phyloP scores from a whole-genome alignment of 2,113 vertebrate genomes.

The Rhabdornis inornatus region DNA sequence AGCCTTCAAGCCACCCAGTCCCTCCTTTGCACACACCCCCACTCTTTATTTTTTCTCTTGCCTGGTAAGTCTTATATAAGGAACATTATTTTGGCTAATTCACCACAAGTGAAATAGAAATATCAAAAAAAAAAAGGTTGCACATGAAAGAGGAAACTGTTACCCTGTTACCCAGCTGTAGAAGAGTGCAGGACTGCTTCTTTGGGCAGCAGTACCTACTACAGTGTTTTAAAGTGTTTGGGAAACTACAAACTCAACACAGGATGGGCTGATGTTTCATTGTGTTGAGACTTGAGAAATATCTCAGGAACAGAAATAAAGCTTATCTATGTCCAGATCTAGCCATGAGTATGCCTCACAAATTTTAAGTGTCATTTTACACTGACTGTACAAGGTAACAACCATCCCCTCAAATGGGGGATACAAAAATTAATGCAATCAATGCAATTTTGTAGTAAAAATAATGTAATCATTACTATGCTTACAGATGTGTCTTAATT shows the following conservation, averaged over 20 bases:
- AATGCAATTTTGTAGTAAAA: not conserved
- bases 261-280: not conserved
- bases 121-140: not conserved
- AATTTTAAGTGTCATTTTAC: not conserved
- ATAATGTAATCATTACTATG: not conserved
- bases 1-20: not conserved
- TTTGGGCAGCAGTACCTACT: not conserved
- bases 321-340: not conserved
- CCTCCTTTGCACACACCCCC: not conserved
- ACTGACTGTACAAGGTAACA: not conserved
- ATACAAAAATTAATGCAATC: not conserved
- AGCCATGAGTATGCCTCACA: not conserved
- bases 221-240: not conserved
- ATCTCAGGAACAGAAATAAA: not conserved
- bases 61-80: not conserved
- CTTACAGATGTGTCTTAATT: not conserved
- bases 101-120: not conserved
- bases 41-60: not conserved
- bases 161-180: not conserved
- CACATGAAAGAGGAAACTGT: not conserved
- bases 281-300: not conserved
- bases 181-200: not conserved
- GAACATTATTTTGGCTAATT: not conserved
- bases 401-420: not conserved
- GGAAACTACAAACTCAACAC: not conserved